phyloP scores from a whole-genome alignment of 2,797 vertebrate genomes.

The Lerista edwardsae region DNA sequence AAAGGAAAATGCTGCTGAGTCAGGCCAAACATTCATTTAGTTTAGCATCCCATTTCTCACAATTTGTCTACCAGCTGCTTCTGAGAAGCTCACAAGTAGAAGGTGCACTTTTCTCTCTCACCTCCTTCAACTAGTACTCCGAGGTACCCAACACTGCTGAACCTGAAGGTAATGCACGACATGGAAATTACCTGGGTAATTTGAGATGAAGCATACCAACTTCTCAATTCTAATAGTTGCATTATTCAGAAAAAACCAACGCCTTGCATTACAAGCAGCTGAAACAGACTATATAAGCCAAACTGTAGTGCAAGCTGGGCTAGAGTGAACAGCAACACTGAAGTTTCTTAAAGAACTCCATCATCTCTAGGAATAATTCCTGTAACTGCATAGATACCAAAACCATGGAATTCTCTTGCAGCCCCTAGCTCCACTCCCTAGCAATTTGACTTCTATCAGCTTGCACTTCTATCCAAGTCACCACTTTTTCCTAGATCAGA shows the following conservation, averaged over 20 bases:
- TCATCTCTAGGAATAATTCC: background rate
- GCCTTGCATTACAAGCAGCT: background rate
- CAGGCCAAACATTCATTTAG: no score
- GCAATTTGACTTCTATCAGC: background rate
- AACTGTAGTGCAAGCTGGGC: background rate
- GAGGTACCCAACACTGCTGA: no score
- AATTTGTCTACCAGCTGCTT: no score
- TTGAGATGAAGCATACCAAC: background rate
- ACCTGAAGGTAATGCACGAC: background rate
- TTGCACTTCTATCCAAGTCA: background rate
- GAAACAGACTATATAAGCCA: background rate
- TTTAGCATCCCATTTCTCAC: no score
- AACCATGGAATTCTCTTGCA: background rate
- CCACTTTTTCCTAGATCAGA: background rate
- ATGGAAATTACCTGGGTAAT: background rate
- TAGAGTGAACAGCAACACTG: background rate
- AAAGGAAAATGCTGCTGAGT: no score
- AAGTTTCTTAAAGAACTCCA: background rate
- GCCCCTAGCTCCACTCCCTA: background rate
- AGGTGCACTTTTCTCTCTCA: no score
- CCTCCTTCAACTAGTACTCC: no score
- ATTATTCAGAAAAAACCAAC: background rate
- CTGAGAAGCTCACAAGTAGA: no score
- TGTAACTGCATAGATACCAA: background rate
- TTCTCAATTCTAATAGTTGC: background rate